Conservation (phyloP, 2,888 invertebrate genomes). For the Eulithis prunata region DNA sequence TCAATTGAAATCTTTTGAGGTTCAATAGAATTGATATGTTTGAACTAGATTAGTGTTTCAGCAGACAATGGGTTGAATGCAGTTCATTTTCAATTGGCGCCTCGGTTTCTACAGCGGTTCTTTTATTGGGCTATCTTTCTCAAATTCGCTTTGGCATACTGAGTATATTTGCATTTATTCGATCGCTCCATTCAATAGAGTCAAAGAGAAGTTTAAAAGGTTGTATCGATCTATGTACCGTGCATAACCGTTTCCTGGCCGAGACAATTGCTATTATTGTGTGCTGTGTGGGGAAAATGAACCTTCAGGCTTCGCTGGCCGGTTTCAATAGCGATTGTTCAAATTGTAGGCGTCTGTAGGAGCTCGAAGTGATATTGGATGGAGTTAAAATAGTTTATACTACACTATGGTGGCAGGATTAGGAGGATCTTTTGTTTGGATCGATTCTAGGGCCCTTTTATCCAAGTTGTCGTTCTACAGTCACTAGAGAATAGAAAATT, state of each 20-base stretch:
- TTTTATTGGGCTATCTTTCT: neutral
- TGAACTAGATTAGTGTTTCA: no score
- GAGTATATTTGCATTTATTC: slow-evolving; percentile 14
- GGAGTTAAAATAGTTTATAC: slow-evolving; percentile 24
- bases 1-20: no score
- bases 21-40: no score
- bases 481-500: no score
- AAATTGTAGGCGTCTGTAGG: slow-evolving; percentile 49
- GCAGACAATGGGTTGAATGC: neutral
- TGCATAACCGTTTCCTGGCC: slow-evolving; percentile 77
- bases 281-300: slow-evolving; percentile 68
- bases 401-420: slow-evolving; percentile 14
- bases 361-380: slow-evolving; percentile 22
- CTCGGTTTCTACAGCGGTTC: neutral
- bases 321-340: slow-evolving; percentile 78
- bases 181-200: slow-evolving; percentile 33
- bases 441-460: no score
- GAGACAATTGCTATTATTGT: slow-evolving; percentile 77
- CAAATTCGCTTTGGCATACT: neutral
- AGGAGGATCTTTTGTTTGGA: neutral
- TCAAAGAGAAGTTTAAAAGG: slow-evolving; percentile 56
- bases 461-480: no score
- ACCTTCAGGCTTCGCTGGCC: slow-evolving; percentile 79
- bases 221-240: slow-evolving; percentile 57
- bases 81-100: neutral